Percentiles rank a stretch among this genome's conserved stretches.
Conservation (phyloP, 2,888 invertebrate species). For the Harpalus rufipes region DNA sequence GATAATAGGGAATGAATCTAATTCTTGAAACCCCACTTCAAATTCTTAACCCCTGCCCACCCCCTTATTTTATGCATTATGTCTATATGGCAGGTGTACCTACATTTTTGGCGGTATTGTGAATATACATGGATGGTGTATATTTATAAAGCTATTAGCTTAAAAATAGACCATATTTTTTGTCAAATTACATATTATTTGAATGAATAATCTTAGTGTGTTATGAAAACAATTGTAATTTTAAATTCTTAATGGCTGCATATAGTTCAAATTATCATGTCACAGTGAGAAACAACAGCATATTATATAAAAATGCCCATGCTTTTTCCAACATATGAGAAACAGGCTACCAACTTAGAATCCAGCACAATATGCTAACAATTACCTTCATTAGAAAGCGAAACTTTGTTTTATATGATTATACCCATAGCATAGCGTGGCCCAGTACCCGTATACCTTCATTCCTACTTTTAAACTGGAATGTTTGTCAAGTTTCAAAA, state of each 20-base stretch:
- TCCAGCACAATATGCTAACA: constrained; percentile 20
- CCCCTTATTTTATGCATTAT: too few species aligned
- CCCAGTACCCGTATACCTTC: constrained; percentile 36
- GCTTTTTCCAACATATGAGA: not conserved
- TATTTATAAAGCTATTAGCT: too few species aligned
- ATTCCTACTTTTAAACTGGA: not conserved
- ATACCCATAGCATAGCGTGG: constrained; percentile 5
- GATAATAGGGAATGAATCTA: too few species aligned
- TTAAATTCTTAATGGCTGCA: not conserved
- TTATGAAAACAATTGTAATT: not conserved
- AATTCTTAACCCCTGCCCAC: too few species aligned
- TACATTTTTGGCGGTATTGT: too few species aligned
- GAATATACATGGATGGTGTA: too few species aligned
- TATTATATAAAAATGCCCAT: not conserved
- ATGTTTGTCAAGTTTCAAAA: not conserved
- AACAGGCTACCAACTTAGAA: constrained; percentile 14
- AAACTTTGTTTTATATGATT: constrained; percentile 40
- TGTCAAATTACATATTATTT: too few species aligned
- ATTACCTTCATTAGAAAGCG: constrained; percentile 52
- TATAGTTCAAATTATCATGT: not conserved
- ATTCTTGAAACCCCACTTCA: too few species aligned
- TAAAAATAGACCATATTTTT: too few species aligned
- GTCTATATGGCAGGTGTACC: too few species aligned
- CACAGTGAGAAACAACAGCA: not conserved
- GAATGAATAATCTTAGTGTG: not conserved